Conservation (phyloP, 2,797 vertebrate genomes). For the Sebastes matsubarae region DNA sequence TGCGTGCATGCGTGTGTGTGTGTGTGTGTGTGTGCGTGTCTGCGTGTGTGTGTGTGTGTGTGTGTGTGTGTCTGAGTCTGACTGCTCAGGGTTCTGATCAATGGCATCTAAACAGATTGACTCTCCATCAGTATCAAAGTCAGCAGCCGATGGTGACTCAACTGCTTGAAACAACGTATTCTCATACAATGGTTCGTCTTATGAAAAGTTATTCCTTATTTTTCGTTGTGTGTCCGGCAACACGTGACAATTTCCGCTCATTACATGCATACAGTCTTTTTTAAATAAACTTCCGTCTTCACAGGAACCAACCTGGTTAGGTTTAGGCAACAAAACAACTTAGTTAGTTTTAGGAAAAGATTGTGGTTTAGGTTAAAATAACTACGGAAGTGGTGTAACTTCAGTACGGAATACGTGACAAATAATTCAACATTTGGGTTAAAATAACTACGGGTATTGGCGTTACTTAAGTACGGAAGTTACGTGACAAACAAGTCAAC, state of each 20-base stretch:
- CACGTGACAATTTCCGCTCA: neutral
- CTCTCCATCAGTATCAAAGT: slow-evolving; percentile 60
- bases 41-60: neutral
- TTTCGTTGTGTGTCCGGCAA: neutral
- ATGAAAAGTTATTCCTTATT: neutral
- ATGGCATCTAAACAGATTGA: slow-evolving; percentile 64
- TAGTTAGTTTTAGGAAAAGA: neutral
- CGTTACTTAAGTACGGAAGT: too few species aligned
- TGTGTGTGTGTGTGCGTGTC: neutral
- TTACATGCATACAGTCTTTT: neutral
- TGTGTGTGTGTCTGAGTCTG: neutral
- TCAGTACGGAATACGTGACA: too few species aligned
- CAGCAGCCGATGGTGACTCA: slow-evolving; percentile 28
- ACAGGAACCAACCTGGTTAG: neutral
- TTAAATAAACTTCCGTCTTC: neutral
- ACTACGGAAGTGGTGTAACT: too few species aligned
- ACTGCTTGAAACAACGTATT: neutral
- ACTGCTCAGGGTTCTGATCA: slow-evolving; percentile 60
- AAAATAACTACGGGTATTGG: too few species aligned
- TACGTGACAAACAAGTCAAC: too few species aligned
- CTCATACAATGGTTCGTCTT: neutral
- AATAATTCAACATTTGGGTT: too few species aligned
- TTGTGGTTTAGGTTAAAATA: neutral
- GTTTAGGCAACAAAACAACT: neutral
- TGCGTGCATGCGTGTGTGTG: neutral